Evolutionary conservation across 2,113 vertebrate genomes (phyloP).

Genomic region (Psammodynastes pulverulentus): DNA sequence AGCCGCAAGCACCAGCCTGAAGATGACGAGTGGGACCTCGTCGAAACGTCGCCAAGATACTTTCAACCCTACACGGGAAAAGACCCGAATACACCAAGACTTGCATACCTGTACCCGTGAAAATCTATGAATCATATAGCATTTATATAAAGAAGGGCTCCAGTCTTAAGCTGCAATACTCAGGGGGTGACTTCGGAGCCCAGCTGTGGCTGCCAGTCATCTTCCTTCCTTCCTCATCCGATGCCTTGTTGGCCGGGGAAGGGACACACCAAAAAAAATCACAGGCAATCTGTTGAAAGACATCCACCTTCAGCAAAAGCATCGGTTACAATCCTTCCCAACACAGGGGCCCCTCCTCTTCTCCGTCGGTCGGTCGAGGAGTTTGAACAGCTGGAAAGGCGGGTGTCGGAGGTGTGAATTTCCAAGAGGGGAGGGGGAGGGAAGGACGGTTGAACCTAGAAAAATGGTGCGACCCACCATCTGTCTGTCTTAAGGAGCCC

Average conservation of each 20-base stretch:
- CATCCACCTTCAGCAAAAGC: background rate
- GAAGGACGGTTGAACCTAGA: background rate
- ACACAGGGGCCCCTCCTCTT: background rate
- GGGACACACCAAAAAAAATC: too few species aligned
- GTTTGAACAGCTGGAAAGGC: background rate
- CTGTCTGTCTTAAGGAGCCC: background rate
- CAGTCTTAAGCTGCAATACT: background rate
- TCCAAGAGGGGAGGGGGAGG: background rate
- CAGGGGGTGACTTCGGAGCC: background rate
- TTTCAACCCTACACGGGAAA: too few species aligned
- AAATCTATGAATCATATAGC: too few species aligned
- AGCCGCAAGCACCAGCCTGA: too few species aligned
- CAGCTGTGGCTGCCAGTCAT: background rate
- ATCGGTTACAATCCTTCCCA: background rate
- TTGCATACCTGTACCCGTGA: too few species aligned
- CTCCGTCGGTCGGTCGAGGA: background rate
- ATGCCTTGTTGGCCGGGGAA: too few species aligned
- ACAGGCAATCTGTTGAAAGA: background rate
- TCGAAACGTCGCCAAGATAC: too few species aligned
- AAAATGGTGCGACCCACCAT: background rate
- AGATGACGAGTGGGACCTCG: too few species aligned
- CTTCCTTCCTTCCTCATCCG: background rate
- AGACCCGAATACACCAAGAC: too few species aligned
- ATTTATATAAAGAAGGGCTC: too few species aligned
- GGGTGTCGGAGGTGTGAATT: background rate